Evolutionary conservation across 2,797 vertebrate genomes (phyloP).

Genomic region (Danionella dracula): DNA sequence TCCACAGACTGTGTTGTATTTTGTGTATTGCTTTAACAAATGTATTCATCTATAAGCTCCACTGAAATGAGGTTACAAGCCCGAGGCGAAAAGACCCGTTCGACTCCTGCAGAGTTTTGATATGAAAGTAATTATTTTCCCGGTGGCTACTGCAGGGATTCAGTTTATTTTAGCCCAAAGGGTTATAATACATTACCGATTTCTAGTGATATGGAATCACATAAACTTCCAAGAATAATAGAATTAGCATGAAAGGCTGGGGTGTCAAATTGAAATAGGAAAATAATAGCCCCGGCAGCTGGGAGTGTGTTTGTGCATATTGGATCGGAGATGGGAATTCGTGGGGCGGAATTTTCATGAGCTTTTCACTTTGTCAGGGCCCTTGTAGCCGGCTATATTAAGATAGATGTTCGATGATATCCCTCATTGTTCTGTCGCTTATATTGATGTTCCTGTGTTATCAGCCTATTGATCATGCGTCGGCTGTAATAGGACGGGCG

Average conservation of each 20-base stretch:
- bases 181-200: constrained; percentile 99
- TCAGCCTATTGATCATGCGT: constrained; percentile 99
- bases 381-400: constrained; percentile 99
- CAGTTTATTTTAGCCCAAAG: constrained; percentile 96
- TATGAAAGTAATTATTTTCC: constrained; percentile 99
- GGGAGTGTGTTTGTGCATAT: constrained; percentile 98
- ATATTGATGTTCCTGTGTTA: constrained; percentile 99
- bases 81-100: constrained; percentile 94
- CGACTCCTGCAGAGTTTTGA: constrained; percentile 99
- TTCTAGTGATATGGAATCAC: constrained; percentile 99
- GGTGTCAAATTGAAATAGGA: constrained; percentile 99
- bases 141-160: constrained; percentile 99
- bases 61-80: constrained; percentile 90
- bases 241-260: constrained; percentile 99
- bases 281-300: constrained; percentile 99
- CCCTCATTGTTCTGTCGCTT: constrained; percentile 99
- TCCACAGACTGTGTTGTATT: constrained; percentile 79
- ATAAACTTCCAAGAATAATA: constrained; percentile 99
- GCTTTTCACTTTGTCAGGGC: constrained; percentile 92
- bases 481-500: constrained; percentile 98
- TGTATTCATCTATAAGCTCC: constrained; percentile 91
- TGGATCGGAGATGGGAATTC: constrained; percentile 93
- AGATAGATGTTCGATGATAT: constrained; percentile 99
- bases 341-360: constrained; percentile 99
- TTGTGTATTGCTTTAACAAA: constrained; percentile 99